A percentile compares a stretch with the other conserved stretches of the same genome.
phyloP scores from a whole-genome alignment of 1,140 invertebrate genomes.

The Drosophila ambigua region DNA sequence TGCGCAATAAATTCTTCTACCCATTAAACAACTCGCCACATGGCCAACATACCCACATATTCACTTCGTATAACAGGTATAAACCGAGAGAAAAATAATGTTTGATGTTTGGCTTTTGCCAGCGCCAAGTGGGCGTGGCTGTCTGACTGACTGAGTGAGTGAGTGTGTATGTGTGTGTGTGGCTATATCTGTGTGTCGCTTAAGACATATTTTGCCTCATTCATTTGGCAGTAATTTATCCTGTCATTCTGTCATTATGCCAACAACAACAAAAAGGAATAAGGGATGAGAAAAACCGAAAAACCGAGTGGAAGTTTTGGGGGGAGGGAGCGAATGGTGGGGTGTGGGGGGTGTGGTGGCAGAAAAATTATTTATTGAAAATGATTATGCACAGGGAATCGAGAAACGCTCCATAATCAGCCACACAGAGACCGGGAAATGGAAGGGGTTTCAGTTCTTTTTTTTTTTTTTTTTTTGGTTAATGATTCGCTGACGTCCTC shows the following conservation, averaged over 20 bases:
- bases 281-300: slow-evolving; percentile 49
- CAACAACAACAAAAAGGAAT: slow-evolving; percentile 51
- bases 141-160: slow-evolving; percentile 10
- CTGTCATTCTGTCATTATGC: slow-evolving; percentile 84
- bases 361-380: slow-evolving; percentile 80
- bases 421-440: neutral
- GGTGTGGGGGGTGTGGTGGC: slow-evolving; percentile 1
- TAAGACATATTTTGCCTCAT: slow-evolving; percentile 81
- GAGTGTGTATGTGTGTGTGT: neutral
- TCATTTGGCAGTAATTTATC: slow-evolving; percentile 83
- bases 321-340: neutral
- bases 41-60: too few relatives aligned
- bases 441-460: slow-evolving; percentile 23
- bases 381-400: slow-evolving; percentile 69
- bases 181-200: slow-evolving; percentile 53
- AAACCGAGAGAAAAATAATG: slow-evolving; percentile 61
- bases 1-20: too few relatives aligned
- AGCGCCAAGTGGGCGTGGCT: slow-evolving; percentile 71
- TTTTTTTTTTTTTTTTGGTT: slow-evolving; percentile 40
- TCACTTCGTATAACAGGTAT: too few relatives aligned
- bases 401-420: slow-evolving; percentile 26
- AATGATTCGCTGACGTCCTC: slow-evolving; percentile 74
- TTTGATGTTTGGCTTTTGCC: slow-evolving; percentile 80
- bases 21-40: too few relatives aligned
- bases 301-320: slow-evolving; percentile 46